Evolutionary conservation across 1,140 invertebrate genomes (phyloP), one percentile per base, ranked within the genome.

Genomic region (Muscidifurax raptorellus): DNA sequence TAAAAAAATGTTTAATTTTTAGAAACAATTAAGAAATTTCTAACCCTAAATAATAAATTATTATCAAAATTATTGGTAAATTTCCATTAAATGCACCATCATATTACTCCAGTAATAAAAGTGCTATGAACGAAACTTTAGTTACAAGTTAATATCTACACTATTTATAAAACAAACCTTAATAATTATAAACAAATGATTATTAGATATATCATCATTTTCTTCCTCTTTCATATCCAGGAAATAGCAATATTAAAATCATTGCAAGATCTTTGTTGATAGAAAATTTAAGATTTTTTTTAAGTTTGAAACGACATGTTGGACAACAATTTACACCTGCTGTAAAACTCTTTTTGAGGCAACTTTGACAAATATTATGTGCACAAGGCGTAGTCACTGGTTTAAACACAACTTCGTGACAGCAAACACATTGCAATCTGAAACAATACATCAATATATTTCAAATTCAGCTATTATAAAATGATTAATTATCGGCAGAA

Each of bases 401-500:
- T 85, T 95, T 94, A 80, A 93, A 95, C 0, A 96, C 95, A 6
- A 98, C 85, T 71, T 97, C 96, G 90, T 97, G 96, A 89, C 97
- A 98, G 87, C 96, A 97, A 59, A 96, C 95, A 89, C 97, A 98
- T 1, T 94, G 94, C 90, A 98, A 97, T 32, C 95, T 95, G 76
- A 86, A 67, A 88, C 87, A 84, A 85, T 77, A 40, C 82, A 86
- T 22, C 79, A 76, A 27, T 64, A 30, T 52, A 78, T 85, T 22
- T 69, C 4, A 28, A 30, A 2, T 27, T 69, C n/a, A 64, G 9
- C 4, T 67, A 5, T 67, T 69, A 69, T 69, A 1, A 27, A 22
- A 47, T 75, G 25, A 59, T 32, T 32, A 22, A 64, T 15, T 64
- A 27, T 59, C 15, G 66, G 7, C 30, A 40, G n/a, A 7, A 66